Percentiles rank a stretch among this genome's conserved stretches.
Conservation (phyloP, 2,797 vertebrate genomes). For the Pempheris klunzingeri region DNA sequence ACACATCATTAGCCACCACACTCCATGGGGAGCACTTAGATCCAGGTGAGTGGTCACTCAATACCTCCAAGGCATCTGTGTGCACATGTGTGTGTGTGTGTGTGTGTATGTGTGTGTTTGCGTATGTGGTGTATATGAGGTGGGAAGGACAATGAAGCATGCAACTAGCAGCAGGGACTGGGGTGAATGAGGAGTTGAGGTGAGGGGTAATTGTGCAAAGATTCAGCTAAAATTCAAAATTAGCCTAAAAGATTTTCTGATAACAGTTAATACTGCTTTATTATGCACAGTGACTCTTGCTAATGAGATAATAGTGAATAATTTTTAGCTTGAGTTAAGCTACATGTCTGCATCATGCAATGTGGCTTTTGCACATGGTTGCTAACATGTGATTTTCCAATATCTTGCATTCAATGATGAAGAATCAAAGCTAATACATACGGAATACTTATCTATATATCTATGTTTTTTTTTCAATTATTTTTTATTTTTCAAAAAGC, state of each 20-base stretch:
- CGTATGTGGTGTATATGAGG: conserved; percentile 21
- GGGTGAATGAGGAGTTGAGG: conserved; percentile 68
- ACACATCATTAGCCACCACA: conserved; percentile 83
- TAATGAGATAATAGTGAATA: background rate
- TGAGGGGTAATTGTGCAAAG: conserved; percentile 65
- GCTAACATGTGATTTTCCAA: background rate
- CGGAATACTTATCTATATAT: background rate
- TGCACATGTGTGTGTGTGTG: conserved; percentile 37
- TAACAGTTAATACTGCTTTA: background rate
- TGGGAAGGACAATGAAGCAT: conserved; percentile 78
- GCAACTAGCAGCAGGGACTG: conserved; percentile 74
- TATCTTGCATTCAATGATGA: background rate
- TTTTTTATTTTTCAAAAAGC: no score
- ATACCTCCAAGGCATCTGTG: conserved; percentile 73
- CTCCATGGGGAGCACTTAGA: conserved; percentile 79
- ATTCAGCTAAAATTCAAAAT: conserved; percentile 30
- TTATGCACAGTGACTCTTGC: background rate
- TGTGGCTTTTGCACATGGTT: conserved; percentile 29
- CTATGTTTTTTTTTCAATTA: no score
- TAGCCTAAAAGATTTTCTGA: background rate
- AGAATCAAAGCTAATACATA: conserved; percentile 3
- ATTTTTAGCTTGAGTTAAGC: background rate
- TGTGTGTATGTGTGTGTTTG: conserved; percentile 39
- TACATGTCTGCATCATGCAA: conserved; percentile 64
- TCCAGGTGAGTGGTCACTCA: conserved; percentile 82